Evolutionary conservation across 2,113 vertebrate species (phyloP).

Genomic region (Galbula dea): DNA sequence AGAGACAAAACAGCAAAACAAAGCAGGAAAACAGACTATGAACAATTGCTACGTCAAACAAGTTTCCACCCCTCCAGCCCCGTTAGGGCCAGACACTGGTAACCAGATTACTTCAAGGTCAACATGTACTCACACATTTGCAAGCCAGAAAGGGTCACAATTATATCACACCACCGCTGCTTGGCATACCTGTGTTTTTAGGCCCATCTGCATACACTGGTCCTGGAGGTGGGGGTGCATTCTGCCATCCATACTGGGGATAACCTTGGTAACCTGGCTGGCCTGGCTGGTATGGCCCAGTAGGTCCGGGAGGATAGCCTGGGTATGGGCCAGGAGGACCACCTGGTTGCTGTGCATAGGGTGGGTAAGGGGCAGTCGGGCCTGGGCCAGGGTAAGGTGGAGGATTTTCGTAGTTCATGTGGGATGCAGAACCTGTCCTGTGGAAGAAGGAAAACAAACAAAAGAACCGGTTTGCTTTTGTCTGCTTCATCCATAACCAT

Average conservation of each 20-base stretch:
- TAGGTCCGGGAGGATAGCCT: constrained; percentile 74
- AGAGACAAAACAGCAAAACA: neutral
- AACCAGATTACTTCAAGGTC: neutral
- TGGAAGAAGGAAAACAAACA: constrained; percentile 19
- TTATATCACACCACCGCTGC: neutral
- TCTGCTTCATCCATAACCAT: neutral
- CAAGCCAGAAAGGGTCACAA: neutral
- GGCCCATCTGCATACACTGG: constrained; percentile 83
- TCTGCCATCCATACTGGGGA: constrained; percentile 82
- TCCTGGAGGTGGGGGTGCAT: constrained; percentile 80
- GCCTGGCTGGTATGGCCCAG: constrained; percentile 80
- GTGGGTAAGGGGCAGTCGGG: constrained; percentile 83
- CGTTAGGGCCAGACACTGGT: neutral
- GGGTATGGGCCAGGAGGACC: constrained; percentile 69
- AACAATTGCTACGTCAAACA: neutral
- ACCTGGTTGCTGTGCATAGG: constrained; percentile 77
- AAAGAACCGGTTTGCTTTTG: constrained; percentile 28
- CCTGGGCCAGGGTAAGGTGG: constrained; percentile 85
- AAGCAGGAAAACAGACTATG: neutral
- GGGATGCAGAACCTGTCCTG: constrained; percentile 59
- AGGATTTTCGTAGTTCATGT: constrained; percentile 88
- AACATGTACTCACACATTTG: neutral
- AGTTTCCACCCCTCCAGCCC: neutral
- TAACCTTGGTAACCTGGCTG: constrained; percentile 85
- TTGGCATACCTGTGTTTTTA: constrained; percentile 88